Percentiles rank a stretch among this genome's conserved stretches.
Evolutionary conservation across 2,113 vertebrate genomes (phyloP).

Genomic region (Mastomys natalensis): DNA sequence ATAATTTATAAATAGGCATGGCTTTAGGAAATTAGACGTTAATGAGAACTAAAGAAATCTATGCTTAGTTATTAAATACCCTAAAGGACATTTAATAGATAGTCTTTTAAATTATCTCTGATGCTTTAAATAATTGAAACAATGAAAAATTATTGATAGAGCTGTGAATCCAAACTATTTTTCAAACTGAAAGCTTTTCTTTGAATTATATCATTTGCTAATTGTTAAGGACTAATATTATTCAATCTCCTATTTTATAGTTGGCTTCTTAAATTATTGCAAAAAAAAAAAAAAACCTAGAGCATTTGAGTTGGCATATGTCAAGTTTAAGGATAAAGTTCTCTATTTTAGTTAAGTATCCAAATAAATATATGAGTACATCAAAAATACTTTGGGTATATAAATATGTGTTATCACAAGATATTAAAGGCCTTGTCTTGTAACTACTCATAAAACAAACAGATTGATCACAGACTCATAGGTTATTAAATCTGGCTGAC

Average conservation of each 20-base stretch:
- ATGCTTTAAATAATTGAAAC: not conserved
- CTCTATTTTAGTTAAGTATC: not conserved
- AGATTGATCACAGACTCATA: not conserved
- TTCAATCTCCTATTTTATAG: not conserved
- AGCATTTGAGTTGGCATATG: not conserved
- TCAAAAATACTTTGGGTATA: slow-evolving; percentile 26
- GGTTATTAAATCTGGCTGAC: not conserved
- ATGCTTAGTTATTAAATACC: not conserved
- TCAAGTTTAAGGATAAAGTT: not conserved
- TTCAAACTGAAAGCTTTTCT: slow-evolving; percentile 1
- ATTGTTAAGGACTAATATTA: not conserved
- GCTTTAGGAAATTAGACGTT: not conserved
- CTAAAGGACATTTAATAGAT: slow-evolving; percentile 8
- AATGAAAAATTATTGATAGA: not conserved
- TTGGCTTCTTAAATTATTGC: not conserved
- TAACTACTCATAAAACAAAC: not conserved
- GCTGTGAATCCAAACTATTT: not conserved
- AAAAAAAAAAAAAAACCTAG: not conserved
- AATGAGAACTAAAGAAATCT: not conserved
- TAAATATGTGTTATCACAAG: not conserved
- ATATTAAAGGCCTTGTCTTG: not conserved
- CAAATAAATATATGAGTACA: not conserved
- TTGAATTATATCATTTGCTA: not conserved
- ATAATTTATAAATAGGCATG: not conserved
- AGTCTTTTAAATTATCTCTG: slow-evolving; percentile 14